Base-by-base conservation (phyloP, 1,140 invertebrate species). In the Conopomorpha cramerella region DNA sequence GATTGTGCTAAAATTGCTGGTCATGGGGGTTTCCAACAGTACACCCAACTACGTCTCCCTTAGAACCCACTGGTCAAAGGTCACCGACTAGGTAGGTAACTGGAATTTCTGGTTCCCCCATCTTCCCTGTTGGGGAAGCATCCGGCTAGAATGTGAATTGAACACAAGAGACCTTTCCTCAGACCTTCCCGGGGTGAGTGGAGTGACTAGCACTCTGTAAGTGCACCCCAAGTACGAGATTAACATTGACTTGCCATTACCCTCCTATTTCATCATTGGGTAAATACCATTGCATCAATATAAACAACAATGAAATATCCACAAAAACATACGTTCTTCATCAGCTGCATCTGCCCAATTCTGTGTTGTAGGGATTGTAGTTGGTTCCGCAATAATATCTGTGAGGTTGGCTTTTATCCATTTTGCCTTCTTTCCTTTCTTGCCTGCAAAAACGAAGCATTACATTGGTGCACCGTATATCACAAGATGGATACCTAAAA, bases 181-280 rank as follows among this genome's bases (percentile, higher is more conserved):
- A 79, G 76, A 79, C 76, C 76, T 79, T 79, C 73, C 76, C 76
- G 73, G 53, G 76, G 61, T 50, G 53, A 25, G 53, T 17, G 38
- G 59, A 73, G 68, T 55, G 59, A 79, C 52, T 35, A 49, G 34
- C 61, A 57, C 71, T 51, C 71, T 13, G 72, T 46, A 13, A 39
- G 77, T 76, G 55, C 52, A 48, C 60, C 77, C 77, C 77, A 76
- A 54, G 60, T 77, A 77, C 72, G 72, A 79, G 73, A 78, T 79
- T 77, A 66, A 61, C 65, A 68, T 77, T 72, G 71, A 46, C 72
- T 49, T 49, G 55, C 63, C 62, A 51, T 72, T 71, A 43, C 66
- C 67, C 64, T 54, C 50, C 6, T 18, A 34, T 40, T 44, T 77
- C 77, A 79, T 79, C 77, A 77, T 63, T 41, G 72, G 72, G 67